Conservation (phyloP, 2,888 invertebrate species). For the Elegia similella region DNA sequence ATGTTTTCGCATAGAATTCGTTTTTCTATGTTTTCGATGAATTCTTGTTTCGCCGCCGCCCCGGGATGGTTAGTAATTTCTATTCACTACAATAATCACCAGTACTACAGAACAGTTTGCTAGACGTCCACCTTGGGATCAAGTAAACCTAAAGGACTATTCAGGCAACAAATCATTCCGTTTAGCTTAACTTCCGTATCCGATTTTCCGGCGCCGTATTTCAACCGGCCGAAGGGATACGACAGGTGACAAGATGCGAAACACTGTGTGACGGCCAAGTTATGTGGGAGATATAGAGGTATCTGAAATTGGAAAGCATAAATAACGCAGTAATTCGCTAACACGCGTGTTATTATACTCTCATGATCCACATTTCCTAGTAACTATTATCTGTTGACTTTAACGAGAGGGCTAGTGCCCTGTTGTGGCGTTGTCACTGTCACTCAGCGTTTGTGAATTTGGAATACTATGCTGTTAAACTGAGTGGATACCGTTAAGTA, state of each 20-base stretch:
- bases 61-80: too few species aligned
- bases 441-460: neutral
- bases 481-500: neutral
- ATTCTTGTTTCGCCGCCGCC: too few species aligned
- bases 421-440: neutral
- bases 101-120: too few species aligned
- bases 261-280: neutral
- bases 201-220: conserved; percentile 5
- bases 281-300: neutral
- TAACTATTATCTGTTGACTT: neutral
- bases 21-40: too few species aligned
- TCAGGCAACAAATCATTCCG: neutral
- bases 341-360: too few species aligned
- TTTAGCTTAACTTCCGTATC: neutral
- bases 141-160: neutral
- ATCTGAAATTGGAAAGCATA: too few species aligned
- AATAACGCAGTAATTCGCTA: too few species aligned
- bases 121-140: too few species aligned
- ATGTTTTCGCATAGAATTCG: too few species aligned
- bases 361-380: neutral
- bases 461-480: neutral
- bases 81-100: too few species aligned
- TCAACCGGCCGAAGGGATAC: neutral
- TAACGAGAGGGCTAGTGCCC: neutral
- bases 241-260: conserved; percentile 10